Evolutionary conservation across 2,797 vertebrate genomes (phyloP).

Genomic region (Phrynocephalus guinanensis): DNA sequence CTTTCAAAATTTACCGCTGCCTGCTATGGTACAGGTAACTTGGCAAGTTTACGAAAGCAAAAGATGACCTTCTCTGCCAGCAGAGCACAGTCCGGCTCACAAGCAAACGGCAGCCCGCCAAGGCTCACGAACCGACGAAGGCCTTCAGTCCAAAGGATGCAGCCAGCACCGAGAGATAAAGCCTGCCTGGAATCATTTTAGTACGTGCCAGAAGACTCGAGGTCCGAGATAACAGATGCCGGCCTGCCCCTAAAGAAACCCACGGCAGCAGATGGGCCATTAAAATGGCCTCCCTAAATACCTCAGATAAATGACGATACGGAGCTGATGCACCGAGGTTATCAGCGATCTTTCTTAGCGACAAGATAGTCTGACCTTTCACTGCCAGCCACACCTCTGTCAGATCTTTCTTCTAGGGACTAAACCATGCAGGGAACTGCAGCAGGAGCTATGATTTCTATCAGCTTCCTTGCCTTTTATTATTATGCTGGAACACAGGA

Average conservation of each 20-base stretch:
- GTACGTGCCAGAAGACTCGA: not conserved
- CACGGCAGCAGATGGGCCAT: not conserved
- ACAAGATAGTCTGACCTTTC: too few relatives aligned
- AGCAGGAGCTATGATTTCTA: not conserved
- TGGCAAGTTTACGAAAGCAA: not conserved
- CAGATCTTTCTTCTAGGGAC: not conserved
- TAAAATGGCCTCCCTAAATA: not conserved
- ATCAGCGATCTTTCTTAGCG: too few relatives aligned
- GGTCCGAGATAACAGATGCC: not conserved
- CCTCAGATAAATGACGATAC: not conserved
- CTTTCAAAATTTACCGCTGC: not conserved
- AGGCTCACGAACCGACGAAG: not conserved
- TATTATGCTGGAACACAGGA: not conserved
- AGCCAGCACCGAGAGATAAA: not conserved
- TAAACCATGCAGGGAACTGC: not conserved
- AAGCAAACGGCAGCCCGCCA: too few relatives aligned
- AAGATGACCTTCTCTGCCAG: not conserved
- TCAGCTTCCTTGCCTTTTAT: not conserved
- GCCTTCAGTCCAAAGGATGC: constrained; percentile 1
- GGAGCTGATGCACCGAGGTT: too few relatives aligned
- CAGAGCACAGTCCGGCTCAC: too few relatives aligned
- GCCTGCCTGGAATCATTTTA: not conserved
- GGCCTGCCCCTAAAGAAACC: not conserved
- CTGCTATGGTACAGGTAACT: not conserved
- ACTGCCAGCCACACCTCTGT: too few relatives aligned